Evolutionary conservation across 1,140 invertebrate genomes (phyloP).

Genomic region (Chrysomallon squamiferum): DNA sequence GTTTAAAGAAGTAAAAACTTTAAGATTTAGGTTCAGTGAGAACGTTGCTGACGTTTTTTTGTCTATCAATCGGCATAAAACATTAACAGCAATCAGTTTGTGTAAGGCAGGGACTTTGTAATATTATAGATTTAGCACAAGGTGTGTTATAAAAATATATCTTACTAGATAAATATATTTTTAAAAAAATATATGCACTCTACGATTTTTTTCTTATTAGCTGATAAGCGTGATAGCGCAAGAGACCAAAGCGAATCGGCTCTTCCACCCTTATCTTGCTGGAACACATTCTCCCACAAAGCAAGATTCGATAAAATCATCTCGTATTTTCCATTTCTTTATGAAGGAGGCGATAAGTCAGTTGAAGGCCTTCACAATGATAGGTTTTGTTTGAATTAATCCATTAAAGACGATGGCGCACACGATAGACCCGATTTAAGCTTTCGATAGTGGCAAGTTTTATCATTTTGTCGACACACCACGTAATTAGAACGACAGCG

Average conservation of each 20-base stretch:
- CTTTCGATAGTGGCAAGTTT: slow-evolving; percentile 25
- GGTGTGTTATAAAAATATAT: not conserved
- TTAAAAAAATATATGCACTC: slow-evolving; percentile 11
- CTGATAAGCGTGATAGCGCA: slow-evolving; percentile 16
- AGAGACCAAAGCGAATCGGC: slow-evolving; percentile 15
- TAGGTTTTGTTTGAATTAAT: slow-evolving; percentile 47
- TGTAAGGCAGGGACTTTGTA: no score
- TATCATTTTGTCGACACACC: slow-evolving; percentile 34
- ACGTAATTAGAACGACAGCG: slow-evolving; percentile 42
- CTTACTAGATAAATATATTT: slow-evolving; percentile 17
- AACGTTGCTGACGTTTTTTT: no score
- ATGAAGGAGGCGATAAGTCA: slow-evolving; percentile 37
- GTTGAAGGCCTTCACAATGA: slow-evolving; percentile 30
- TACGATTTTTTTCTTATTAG: slow-evolving; percentile 8
- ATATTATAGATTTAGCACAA: no score
- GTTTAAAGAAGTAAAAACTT: no score
- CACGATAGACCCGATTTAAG: slow-evolving; percentile 29
- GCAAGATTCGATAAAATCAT: slow-evolving; percentile 27
- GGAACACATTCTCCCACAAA: slow-evolving; percentile 26
- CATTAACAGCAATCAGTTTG: no score
- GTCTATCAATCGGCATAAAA: no score
- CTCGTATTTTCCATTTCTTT: slow-evolving; percentile 45
- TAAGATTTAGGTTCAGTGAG: no score
- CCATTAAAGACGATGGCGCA: slow-evolving; percentile 40
- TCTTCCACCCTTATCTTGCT: slow-evolving; percentile 24